Conservation (phyloP, 2,888 invertebrate genomes). For the Campaea margaritaria region DNA sequence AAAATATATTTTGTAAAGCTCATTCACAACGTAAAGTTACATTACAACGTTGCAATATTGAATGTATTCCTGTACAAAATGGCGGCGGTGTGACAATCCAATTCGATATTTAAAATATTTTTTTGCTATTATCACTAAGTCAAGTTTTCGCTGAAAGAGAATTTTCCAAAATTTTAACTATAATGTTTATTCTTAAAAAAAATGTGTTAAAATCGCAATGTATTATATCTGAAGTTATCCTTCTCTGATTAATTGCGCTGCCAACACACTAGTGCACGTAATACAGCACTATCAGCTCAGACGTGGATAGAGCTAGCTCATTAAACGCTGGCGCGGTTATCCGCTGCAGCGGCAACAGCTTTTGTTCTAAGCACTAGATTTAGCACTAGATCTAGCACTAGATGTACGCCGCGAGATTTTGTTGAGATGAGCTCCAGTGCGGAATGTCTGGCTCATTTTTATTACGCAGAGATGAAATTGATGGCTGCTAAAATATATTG, state of each 20-base stretch:
- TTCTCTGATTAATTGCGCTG: constrained; percentile 10
- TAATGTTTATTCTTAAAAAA: too few species aligned
- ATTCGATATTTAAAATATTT: too few species aligned
- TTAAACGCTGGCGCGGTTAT: constrained; percentile 62
- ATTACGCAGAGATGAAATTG: background rate
- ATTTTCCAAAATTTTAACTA: too few species aligned
- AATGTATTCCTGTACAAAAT: too few species aligned
- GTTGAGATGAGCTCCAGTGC: constrained; percentile 19
- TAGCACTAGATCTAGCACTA: constrained; percentile 24
- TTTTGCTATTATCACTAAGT: background rate
- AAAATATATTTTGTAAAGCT: too few species aligned
- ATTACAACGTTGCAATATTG: too few species aligned
- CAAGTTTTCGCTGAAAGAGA: too few species aligned
- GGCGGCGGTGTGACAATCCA: too few species aligned
- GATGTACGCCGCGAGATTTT: constrained; percentile 49
- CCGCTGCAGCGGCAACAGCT: constrained; percentile 44
- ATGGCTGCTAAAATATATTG: background rate
- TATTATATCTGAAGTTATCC: constrained; percentile 5
- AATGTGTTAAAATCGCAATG: too few species aligned
- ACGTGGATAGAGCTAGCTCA: constrained; percentile 64
- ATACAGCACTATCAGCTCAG: constrained; percentile 51
- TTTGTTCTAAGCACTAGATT: constrained; percentile 52
- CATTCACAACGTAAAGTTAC: too few species aligned
- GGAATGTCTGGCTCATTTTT: constrained; percentile 22
- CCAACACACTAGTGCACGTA: constrained; percentile 39